Evolutionary conservation across 2,113 vertebrate genomes (phyloP).

Genomic region (Polypterus bichir): DNA sequence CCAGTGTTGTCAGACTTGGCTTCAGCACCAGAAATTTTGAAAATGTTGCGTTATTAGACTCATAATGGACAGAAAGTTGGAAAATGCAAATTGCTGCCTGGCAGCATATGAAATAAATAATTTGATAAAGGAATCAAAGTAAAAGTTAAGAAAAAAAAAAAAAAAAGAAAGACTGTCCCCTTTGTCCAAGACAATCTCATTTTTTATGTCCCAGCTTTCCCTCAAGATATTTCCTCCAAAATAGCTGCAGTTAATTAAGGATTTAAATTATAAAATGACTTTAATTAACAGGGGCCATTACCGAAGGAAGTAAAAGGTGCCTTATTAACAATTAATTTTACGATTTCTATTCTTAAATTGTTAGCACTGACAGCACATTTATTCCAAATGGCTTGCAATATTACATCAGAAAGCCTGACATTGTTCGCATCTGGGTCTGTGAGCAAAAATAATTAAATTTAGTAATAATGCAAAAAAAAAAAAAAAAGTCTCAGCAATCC

Average conservation of each 20-base stretch:
- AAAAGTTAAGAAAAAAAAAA: too few relatives aligned
- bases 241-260: conserved; percentile 41
- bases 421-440: conserved; percentile 37
- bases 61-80: too few relatives aligned
- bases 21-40: too few relatives aligned
- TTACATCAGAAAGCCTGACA: conserved; percentile 39
- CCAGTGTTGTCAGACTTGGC: too few relatives aligned
- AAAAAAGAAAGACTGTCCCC: too few relatives aligned
- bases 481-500: conserved; percentile 31
- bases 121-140: too few relatives aligned
- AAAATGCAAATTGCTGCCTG: too few relatives aligned
- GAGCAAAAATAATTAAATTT: conserved; percentile 50
- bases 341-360: conserved; percentile 39
- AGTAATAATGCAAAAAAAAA: conserved; percentile 42
- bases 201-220: conserved; percentile 28
- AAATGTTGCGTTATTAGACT: too few relatives aligned
- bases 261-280: conserved; percentile 43
- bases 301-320: conserved; percentile 26
- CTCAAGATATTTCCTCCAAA: conserved; percentile 27
- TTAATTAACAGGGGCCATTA: conserved; percentile 45
- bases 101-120: too few relatives aligned
- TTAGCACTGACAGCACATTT: conserved; percentile 41
- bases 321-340: conserved; percentile 45
- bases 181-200: conserved; percentile 21
- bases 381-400: conserved; percentile 42